Evolutionary conservation across 1,140 invertebrate species (phyloP), one percentile per base, ranked within the genome.

Genomic region (Sinella curviseta): DNA sequence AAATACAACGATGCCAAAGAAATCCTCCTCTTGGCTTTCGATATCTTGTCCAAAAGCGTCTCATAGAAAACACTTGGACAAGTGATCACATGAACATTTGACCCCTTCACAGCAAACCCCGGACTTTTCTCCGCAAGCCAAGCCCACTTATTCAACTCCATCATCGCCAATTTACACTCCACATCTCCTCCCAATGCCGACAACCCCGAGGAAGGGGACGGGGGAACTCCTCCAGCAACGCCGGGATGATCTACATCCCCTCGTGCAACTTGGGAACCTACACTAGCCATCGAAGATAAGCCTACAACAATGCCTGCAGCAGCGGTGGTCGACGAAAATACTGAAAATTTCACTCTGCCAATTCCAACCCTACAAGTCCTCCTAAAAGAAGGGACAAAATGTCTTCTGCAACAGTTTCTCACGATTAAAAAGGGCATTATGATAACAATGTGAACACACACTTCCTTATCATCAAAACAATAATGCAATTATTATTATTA

Each of bases 1-100:
- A 99, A 88, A 86, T 99, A 99, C 4, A 99, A 87, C 70, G 97
- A 98, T 1, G 96, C 93, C 73, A 99, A 86, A 0, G 93, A 92
- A 84, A 99, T 94, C 84, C 97, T 90, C 75, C 89, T 88, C 81
- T 91, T 91, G 1, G 96, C 94, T 80, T 86, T 88, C 82, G 87
- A 86, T 83, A 93, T 92, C 86, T 92, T 91, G 54, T 92, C 87
- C 84, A 96, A 85, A 20, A 97, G 84, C 1, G 89, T 91, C 20
- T 91, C 86, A 85, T 96, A 96, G 86, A 95, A 96, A 77, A 90
- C 89, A 54, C 88, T 86, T 1, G 95, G 95, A 83, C 93, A 91
- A 33, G 90, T 88, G 80, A 96, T 91, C 67, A 95, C 89, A 80
- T 89, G 90, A 24, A 89, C 88, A 85, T 93, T 92, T 0, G 90